Percentiles rank a stretch among this genome's conserved stretches.
Evolutionary conservation across 2,113 vertebrate species (phyloP).

Genomic region (Hypocryptadius cinnamomeus): DNA sequence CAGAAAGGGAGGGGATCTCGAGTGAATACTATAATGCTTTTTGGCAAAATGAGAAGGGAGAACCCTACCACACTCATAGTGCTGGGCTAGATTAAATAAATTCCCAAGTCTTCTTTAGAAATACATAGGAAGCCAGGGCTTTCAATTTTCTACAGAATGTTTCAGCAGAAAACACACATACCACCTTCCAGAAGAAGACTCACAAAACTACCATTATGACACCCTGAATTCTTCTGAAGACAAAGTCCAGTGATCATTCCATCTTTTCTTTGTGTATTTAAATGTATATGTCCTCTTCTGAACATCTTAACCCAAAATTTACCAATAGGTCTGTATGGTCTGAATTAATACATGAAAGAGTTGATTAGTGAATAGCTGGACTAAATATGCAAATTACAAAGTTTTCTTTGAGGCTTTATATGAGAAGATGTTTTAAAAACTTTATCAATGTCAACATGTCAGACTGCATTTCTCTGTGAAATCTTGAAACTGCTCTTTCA

Average conservation of each 20-base stretch:
- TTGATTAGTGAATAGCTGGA: neutral
- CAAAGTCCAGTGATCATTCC: neutral
- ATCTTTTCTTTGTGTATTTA: neutral
- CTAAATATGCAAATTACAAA: constrained; percentile 60
- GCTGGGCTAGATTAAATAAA: neutral
- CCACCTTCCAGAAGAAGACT: neutral
- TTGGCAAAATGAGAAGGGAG: neutral
- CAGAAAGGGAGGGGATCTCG: neutral
- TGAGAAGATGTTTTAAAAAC: constrained; percentile 53
- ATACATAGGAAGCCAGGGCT: neutral
- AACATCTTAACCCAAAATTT: neutral
- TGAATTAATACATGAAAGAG: neutral
- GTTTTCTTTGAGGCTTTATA: constrained; percentile 42
- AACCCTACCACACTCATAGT: neutral
- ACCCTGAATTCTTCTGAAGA: neutral
- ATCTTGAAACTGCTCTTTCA: constrained; percentile 62
- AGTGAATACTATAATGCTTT: neutral
- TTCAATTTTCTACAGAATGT: neutral
- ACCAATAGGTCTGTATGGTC: neutral
- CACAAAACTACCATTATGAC: neutral
- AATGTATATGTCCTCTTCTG: neutral
- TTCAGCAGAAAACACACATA: neutral
- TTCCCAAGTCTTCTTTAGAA: neutral
- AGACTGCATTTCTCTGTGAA: constrained; percentile 45
- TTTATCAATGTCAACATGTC: constrained; percentile 54